phyloP scores from a whole-genome alignment of 2,113 vertebrate genomes.

The Castor canadensis region DNA sequence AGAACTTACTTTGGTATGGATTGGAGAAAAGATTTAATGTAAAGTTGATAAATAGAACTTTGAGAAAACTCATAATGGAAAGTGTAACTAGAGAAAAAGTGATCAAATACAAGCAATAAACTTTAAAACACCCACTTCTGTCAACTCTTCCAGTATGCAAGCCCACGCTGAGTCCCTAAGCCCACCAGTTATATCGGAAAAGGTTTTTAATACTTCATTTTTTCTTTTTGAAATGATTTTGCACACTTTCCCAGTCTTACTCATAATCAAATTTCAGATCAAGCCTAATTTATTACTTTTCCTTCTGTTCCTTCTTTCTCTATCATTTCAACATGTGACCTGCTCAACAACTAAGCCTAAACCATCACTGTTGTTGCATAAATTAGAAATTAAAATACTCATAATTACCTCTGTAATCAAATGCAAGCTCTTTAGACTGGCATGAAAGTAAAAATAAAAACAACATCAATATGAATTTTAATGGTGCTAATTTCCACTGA shows the following conservation, averaged over 20 bases:
- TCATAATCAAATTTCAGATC: background rate
- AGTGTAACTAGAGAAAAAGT: too few relatives aligned
- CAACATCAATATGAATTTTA: background rate
- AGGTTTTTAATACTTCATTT: background rate
- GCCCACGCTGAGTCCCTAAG: background rate
- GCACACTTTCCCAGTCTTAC: background rate
- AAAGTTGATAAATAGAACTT: conserved; percentile 34
- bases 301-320: background rate
- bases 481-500: background rate
- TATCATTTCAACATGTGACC: background rate
- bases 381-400: background rate
- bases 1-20: conserved; percentile 35
- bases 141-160: background rate
- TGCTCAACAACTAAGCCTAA: background rate
- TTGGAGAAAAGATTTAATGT: conserved; percentile 60
- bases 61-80: too few relatives aligned
- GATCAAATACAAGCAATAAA: background rate
- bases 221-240: background rate
- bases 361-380: background rate
- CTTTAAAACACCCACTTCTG: background rate
- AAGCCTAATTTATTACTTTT: background rate
- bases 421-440: background rate
- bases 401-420: background rate
- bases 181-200: background rate
- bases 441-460: background rate